Evolutionary conservation across 2,797 vertebrate genomes (phyloP).

Genomic region (Hemibagrus guttatus): DNA sequence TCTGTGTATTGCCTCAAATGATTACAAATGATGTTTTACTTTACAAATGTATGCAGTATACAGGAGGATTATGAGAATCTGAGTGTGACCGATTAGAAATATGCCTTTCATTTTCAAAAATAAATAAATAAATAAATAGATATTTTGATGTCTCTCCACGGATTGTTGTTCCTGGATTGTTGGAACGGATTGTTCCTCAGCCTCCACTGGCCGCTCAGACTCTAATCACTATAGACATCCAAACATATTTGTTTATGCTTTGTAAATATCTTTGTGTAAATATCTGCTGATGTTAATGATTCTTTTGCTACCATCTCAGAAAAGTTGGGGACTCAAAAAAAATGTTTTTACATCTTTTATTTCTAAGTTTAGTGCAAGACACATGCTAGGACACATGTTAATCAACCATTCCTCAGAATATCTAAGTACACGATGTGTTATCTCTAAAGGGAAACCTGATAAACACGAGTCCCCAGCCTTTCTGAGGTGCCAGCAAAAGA

Average conservation of each 20-base stretch:
- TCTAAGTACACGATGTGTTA: background rate
- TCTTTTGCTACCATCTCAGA: background rate
- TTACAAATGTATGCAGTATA: background rate
- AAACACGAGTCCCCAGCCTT: background rate
- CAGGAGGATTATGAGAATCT: background rate
- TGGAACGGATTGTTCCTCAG: too few relatives aligned
- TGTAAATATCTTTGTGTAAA: slow-evolving; percentile 5
- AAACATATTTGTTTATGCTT: slow-evolving; percentile 14
- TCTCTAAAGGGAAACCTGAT: background rate
- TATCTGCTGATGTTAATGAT: background rate
- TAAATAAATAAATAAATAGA: too few relatives aligned
- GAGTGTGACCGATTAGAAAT: background rate
- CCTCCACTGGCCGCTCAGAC: background rate
- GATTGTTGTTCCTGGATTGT: too few relatives aligned
- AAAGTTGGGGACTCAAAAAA: background rate
- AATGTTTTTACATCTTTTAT: background rate
- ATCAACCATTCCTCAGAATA: background rate
- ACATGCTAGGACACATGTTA: background rate
- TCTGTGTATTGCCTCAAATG: too few relatives aligned
- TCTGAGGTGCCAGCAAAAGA: background rate
- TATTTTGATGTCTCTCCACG: too few relatives aligned
- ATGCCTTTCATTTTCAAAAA: background rate
- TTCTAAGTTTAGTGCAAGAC: background rate
- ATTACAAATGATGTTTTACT: background rate
- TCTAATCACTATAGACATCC: background rate